Percentiles rank a stretch among this genome's conserved stretches.
phyloP scores from a whole-genome alignment of 1,140 invertebrate genomes.

The Daktulosphaira vitifoliae region DNA sequence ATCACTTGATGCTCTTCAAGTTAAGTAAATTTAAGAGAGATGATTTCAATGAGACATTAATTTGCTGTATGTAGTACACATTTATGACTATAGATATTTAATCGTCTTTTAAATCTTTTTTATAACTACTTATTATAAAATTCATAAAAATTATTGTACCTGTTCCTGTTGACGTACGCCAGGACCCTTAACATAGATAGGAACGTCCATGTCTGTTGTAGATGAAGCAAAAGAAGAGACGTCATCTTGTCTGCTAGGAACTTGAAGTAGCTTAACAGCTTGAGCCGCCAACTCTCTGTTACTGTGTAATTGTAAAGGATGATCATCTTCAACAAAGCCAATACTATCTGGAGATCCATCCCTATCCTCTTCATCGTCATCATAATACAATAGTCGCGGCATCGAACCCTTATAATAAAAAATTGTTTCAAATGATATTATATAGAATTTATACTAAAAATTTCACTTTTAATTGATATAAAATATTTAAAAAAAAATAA shows the following conservation, averaged over 20 bases:
- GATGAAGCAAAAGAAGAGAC: conserved; percentile 47
- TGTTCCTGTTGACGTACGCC: neutral
- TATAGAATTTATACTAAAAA: too few relatives aligned
- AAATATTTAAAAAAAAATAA: too few relatives aligned
- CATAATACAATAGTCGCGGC: conserved; percentile 10
- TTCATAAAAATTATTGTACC: neutral
- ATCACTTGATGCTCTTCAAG: too few relatives aligned
- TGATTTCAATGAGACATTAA: too few relatives aligned
- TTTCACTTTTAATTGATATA: too few relatives aligned
- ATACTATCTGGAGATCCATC: conserved; percentile 45
- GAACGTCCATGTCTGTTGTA: conserved; percentile 51
- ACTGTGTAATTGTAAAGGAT: conserved; percentile 45
- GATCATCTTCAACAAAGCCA: conserved; percentile 51
- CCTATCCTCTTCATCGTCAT: conserved; percentile 23
- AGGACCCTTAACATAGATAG: conserved; percentile 48
- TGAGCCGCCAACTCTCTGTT: conserved; percentile 43
- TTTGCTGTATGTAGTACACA: too few relatives aligned
- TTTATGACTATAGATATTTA: too few relatives aligned
- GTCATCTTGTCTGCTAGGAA: conserved; percentile 45
- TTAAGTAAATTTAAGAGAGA: too few relatives aligned
- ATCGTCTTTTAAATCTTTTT: too few relatives aligned
- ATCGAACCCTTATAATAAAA: neutral
- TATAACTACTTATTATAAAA: too few relatives aligned
- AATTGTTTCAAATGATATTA: too few relatives aligned
- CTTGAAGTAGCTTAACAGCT: conserved; percentile 45